These are phyloP conservation scores for Verasper variegatus DNA, from an alignment of 2,113 vertebrate species.

Conservation along the genomic window DNA sequence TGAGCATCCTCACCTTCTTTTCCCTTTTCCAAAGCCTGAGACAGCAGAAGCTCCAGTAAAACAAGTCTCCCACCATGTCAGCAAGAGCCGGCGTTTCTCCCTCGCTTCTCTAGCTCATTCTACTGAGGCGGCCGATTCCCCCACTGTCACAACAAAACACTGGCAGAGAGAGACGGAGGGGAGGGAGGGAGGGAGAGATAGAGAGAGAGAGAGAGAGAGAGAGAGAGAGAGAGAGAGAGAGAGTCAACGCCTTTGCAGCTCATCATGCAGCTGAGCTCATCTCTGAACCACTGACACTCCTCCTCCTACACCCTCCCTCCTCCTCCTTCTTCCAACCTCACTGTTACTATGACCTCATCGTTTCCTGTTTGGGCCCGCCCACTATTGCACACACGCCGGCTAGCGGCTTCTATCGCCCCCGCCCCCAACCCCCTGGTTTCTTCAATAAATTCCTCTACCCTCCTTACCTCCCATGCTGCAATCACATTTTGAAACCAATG, in stretches of 20 bases:
- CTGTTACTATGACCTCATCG: conserved; percentile 78
- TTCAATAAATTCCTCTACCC: conserved; percentile 37
- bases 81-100: conserved; percentile 48
- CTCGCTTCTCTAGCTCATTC: conserved; percentile 71
- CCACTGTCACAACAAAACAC: conserved; percentile 62
- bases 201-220: conserved; percentile 43
- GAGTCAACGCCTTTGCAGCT: conserved; percentile 73
- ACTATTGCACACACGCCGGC: conserved; percentile 54
- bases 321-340: conserved; percentile 10
- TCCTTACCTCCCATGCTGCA: conserved; percentile 11
- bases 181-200: conserved; percentile 19
- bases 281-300: conserved; percentile 74
- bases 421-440: conserved; percentile 14
- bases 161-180: conserved; percentile 34
- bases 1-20: conserved; percentile 80
- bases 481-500: conserved; percentile 33
- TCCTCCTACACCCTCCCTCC: conserved; percentile 6
- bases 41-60: conserved; percentile 85
- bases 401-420: conserved; percentile 26
- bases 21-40: conserved; percentile 82
- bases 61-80: conserved; percentile 83
- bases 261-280: conserved; percentile 83
- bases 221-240: too few species aligned
- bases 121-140: conserved; percentile 47
- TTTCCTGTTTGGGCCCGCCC: conserved; percentile 74